These are phyloP conservation scores for Liasis olivaceus DNA, from an alignment of 2,797 vertebrate species.

Conservation along the genomic window DNA sequence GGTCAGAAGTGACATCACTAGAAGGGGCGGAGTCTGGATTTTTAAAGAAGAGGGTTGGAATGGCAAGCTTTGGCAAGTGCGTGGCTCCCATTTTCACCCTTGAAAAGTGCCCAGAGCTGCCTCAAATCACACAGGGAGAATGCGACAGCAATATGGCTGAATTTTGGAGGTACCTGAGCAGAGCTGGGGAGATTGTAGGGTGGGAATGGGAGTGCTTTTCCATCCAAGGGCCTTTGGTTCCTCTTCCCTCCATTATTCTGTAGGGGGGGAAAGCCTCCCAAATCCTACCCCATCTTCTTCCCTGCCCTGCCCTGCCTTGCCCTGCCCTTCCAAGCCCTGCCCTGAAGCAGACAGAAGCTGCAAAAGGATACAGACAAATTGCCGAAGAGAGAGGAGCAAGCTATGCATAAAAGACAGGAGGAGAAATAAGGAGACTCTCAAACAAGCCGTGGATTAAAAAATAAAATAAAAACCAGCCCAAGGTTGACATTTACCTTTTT, in stretches of 20 bases:
- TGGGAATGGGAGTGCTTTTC: neutral
- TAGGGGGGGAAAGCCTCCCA: neutral
- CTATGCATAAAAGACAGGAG: slow-evolving; percentile 42
- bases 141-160: too few relatives aligned
- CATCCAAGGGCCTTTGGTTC: neutral
- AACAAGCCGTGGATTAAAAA: slow-evolving; percentile 45
- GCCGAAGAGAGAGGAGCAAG: slow-evolving; percentile 41
- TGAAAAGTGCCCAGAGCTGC: too few relatives aligned
- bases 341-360: neutral
- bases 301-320: too few relatives aligned
- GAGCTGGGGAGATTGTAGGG: neutral
- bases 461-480: slow-evolving; percentile 66
- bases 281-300: neutral
- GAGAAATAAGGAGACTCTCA: slow-evolving; percentile 35
- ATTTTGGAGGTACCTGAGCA: neutral
- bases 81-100: too few relatives aligned
- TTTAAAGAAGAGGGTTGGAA: too few relatives aligned
- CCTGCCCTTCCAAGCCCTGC: neutral
- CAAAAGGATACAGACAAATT: neutral
- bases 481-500: slow-evolving; percentile 33
- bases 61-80: too few relatives aligned
- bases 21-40: too few relatives aligned
- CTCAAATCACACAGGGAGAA: too few relatives aligned
- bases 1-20: too few relatives aligned
- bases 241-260: neutral